A percentile compares a stretch with the other conserved stretches of the same genome.
These are phyloP conservation scores for Barypeithes pellucidus DNA, from an alignment of 2,888 invertebrate species.

Conservation along the genomic window DNA sequence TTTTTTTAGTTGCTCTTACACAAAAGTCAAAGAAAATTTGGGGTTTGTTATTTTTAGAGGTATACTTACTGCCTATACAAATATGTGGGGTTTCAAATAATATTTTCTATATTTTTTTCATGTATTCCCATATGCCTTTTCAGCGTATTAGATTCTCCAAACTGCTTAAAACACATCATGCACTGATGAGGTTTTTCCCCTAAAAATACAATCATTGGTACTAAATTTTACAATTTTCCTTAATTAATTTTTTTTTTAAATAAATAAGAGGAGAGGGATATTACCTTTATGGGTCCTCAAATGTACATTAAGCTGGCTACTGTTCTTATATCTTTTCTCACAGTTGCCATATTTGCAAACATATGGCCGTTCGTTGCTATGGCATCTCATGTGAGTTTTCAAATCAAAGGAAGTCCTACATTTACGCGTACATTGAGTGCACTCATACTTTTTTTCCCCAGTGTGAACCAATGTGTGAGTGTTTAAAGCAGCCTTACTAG, in stretches of 20 bases:
- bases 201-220: conserved; percentile 39
- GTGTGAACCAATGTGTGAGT: conserved; percentile 62
- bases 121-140: conserved; percentile 57
- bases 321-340: conserved; percentile 60
- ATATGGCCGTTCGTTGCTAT: conserved; percentile 62
- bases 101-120: conserved; percentile 16
- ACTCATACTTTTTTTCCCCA: conserved; percentile 60
- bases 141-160: conserved; percentile 59
- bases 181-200: conserved; percentile 62
- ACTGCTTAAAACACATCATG: conserved; percentile 58
- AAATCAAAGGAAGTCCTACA: conserved; percentile 60
- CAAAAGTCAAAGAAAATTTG: no score
- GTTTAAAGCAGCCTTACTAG: conserved; percentile 59
- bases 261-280: background rate
- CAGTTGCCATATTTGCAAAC: conserved; percentile 61
- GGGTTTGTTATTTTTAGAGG: no score
- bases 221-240: no score
- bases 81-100: background rate
- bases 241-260: background rate
- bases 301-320: conserved; percentile 61
- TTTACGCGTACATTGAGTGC: conserved; percentile 60
- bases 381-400: conserved; percentile 60
- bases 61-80: no score
- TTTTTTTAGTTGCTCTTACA: background rate
- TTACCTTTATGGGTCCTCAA: conserved; percentile 61